Percentiles rank a stretch among this genome's conserved stretches.
phyloP scores from a whole-genome alignment of 2,797 vertebrate genomes.

The Amazona finschi region DNA sequence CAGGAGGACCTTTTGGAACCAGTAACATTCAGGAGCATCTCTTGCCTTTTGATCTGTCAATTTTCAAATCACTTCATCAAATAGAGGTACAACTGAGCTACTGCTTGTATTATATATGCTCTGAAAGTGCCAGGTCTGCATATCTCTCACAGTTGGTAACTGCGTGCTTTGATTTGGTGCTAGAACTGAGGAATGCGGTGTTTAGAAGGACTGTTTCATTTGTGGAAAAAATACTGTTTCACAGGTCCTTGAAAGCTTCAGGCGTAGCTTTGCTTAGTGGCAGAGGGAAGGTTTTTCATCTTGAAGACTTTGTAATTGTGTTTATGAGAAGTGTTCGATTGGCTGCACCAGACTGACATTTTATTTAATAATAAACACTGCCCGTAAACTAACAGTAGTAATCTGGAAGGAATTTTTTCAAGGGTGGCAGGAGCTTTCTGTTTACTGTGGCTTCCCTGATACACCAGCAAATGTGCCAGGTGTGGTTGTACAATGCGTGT shows the following conservation, averaged over 20 bases:
- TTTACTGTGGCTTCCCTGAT: not conserved
- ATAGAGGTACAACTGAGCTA: constrained; percentile 84
- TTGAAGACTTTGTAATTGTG: not conserved
- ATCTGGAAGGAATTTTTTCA: not conserved
- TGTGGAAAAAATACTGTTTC: not conserved
- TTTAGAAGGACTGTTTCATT: not conserved
- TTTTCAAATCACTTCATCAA: constrained; percentile 95
- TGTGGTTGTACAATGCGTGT: not conserved
- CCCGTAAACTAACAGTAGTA: not conserved
- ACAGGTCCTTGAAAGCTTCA: not conserved
- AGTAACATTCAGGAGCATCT: constrained; percentile 92
- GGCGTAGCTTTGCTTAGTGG: not conserved
- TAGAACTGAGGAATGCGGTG: not conserved
- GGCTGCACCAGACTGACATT: not conserved
- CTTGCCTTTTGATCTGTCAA: constrained; percentile 90
- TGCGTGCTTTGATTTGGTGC: not conserved
- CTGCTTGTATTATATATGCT: not conserved
- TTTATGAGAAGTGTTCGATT: not conserved
- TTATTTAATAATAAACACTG: not conserved
- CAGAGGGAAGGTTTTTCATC: accelerated
- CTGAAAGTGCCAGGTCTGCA: not conserved
- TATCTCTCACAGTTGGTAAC: not conserved
- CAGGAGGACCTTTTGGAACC: constrained; percentile 86
- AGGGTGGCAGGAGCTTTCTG: not conserved
- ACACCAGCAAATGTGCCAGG: not conserved